Evolutionary conservation across 2,113 vertebrate genomes (phyloP).

Genomic region (Edolisoma coerulescens): DNA sequence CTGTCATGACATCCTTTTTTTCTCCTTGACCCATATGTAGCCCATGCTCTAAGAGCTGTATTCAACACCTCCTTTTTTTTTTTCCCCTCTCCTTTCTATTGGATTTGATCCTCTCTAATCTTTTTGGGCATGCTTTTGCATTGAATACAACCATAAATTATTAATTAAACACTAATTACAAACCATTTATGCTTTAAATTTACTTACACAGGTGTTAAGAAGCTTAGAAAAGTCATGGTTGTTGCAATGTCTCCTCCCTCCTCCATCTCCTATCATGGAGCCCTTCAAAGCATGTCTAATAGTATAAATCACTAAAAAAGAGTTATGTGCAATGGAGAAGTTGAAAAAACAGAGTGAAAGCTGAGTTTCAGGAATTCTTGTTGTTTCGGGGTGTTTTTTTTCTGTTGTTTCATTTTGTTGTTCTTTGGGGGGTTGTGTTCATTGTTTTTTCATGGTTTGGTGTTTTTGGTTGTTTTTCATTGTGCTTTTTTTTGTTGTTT

Average conservation of each 20-base stretch:
- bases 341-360: neutral
- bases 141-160: neutral
- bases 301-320: neutral
- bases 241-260: rapidly evolving
- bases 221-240: neutral
- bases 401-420: too few species aligned
- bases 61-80: neutral
- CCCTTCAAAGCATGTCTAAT: neutral
- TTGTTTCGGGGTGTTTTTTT: neutral
- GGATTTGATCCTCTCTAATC: neutral
- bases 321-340: neutral
- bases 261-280: rapidly evolving
- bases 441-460: neutral
- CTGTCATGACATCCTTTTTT: neutral
- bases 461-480: rapidly evolving
- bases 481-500: rapidly evolving
- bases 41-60: neutral
- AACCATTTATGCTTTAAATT: neutral
- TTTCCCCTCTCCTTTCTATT: neutral
- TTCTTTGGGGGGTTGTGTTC: neutral
- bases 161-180: neutral
- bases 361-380: neutral
- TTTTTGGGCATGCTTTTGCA: neutral
- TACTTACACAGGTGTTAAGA: neutral
- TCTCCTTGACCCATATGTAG: neutral